phyloP scores from a whole-genome alignment of 2,797 vertebrate genomes.

The Myotis pilosus region DNA sequence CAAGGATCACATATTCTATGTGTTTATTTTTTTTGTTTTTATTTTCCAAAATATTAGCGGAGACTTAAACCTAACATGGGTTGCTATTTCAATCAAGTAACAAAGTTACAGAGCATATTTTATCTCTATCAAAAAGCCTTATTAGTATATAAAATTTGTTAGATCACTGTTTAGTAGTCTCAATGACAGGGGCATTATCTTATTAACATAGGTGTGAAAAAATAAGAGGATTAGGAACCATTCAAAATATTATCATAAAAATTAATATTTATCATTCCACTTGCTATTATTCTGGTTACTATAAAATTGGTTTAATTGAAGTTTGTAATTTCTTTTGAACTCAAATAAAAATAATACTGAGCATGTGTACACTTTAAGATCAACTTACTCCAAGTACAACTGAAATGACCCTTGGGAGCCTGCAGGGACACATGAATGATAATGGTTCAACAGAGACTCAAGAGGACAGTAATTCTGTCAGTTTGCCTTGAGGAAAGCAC shows the following conservation, averaged over 20 bases:
- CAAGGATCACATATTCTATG: not conserved
- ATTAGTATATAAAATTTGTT: not conserved
- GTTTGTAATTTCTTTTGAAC: not conserved
- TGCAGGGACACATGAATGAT: not conserved
- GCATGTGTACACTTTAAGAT: not conserved
- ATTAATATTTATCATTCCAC: not conserved
- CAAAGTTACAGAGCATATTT: not conserved
- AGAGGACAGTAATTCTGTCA: not conserved
- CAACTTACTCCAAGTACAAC: not conserved
- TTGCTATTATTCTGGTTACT: not conserved
- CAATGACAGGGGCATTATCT: not conserved
- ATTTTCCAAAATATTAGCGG: not conserved
- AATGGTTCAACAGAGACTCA: not conserved
- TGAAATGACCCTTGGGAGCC: not conserved
- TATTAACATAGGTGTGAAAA: not conserved
- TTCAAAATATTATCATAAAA: not conserved
- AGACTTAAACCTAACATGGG: not conserved
- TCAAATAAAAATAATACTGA: not conserved
- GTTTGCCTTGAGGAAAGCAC: not conserved
- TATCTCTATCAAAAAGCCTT: not conserved
- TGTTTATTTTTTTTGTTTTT: not conserved
- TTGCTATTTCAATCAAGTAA: not conserved
- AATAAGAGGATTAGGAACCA: not conserved
- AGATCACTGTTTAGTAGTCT: not conserved
- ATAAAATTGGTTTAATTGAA: not conserved